Conservation (phyloP, 2,797 vertebrate species). For the Acrossocheilus fasciatus region DNA sequence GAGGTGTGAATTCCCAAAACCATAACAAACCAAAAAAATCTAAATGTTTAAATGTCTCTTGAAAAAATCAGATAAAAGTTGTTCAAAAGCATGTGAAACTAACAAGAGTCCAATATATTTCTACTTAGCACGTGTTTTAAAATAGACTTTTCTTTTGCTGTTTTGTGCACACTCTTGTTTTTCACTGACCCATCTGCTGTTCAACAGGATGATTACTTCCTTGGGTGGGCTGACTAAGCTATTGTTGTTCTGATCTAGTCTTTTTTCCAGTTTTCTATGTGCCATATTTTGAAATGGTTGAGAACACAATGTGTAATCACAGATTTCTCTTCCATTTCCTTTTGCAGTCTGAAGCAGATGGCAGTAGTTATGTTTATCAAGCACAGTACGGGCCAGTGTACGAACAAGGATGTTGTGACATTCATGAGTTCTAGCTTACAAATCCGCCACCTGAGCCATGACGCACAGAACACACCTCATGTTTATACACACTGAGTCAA, state of each 20-base stretch:
- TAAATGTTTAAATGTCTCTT: not conserved
- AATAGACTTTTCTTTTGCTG: not conserved
- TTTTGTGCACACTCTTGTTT: not conserved
- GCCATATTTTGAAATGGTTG: constrained; percentile 17
- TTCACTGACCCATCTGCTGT: constrained; percentile 18
- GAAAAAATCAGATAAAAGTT: not conserved
- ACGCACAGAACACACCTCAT: constrained; percentile 34
- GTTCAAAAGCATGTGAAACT: not conserved
- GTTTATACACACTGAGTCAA: constrained; percentile 49
- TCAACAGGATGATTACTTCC: constrained; percentile 1
- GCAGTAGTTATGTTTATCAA: constrained; percentile 83
- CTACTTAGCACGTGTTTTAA: constrained; percentile 5
- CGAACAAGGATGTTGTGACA: constrained; percentile 60
- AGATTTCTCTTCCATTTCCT: constrained; percentile 51
- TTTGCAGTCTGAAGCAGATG: constrained; percentile 79
- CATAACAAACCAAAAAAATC: not conserved
- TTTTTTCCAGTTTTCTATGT: constrained; percentile 16
- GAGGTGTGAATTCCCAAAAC: not conserved
- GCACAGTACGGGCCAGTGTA: constrained; percentile 68
- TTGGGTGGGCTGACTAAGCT: constrained; percentile 21
- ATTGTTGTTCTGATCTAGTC: constrained; percentile 52
- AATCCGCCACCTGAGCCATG: constrained; percentile 69
- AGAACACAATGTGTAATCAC: constrained; percentile 25
- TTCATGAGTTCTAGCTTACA: constrained; percentile 75
- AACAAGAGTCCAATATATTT: not conserved